phyloP scores from a whole-genome alignment of 1,140 invertebrate species.

The Epicauta chinensis region DNA sequence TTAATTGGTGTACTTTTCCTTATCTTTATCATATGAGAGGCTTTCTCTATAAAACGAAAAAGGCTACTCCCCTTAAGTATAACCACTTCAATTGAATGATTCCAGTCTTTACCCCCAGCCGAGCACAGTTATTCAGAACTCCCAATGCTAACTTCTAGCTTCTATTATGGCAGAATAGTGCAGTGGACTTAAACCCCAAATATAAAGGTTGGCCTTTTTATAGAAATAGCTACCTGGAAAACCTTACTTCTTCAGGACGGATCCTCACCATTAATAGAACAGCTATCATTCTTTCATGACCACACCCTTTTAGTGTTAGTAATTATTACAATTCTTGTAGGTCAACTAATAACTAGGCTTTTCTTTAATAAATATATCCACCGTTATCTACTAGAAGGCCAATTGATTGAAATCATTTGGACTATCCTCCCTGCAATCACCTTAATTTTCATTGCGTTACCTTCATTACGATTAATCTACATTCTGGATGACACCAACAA shows the following conservation, averaged over 20 bases:
- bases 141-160: constrained; percentile 47
- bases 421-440: constrained; percentile 54
- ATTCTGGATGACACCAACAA: constrained; percentile 53
- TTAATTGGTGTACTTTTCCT: constrained; percentile 49
- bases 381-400: constrained; percentile 47
- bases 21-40: constrained; percentile 50
- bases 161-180: constrained; percentile 52
- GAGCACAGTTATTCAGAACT: constrained; percentile 52
- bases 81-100: constrained; percentile 53
- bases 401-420: constrained; percentile 58
- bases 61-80: constrained; percentile 43
- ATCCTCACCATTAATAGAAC: constrained; percentile 51
- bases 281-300: constrained; percentile 55
- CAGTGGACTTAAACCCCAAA: constrained; percentile 53
- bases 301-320: constrained; percentile 51
- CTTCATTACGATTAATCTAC: constrained; percentile 54
- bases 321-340: constrained; percentile 52
- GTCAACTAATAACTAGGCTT: constrained; percentile 50
- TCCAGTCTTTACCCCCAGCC: constrained; percentile 47
- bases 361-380: constrained; percentile 47
- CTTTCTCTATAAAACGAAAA: constrained; percentile 39
- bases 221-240: constrained; percentile 44
- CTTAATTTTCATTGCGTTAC: constrained; percentile 57
- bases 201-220: constrained; percentile 51
- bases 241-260: constrained; percentile 19